Percentiles rank a stretch among this genome's conserved stretches.
These are phyloP conservation scores for Microcebus ravelobensis DNA, from an alignment of 2,113 vertebrate species.

Conservation along the genomic window DNA sequence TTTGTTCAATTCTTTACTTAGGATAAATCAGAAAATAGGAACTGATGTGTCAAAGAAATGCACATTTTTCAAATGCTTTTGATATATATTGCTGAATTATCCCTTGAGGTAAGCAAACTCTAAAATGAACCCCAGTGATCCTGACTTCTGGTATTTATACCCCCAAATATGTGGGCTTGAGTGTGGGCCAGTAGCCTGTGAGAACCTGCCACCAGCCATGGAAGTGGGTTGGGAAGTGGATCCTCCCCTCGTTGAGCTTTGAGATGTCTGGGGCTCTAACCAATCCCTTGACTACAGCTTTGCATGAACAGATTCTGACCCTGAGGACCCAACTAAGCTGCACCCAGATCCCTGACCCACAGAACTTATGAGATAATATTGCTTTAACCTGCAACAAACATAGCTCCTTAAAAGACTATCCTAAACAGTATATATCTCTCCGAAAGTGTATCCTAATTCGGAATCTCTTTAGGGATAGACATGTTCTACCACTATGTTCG, in stretches of 20 bases:
- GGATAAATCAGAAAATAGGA: conserved; percentile 10
- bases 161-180: neutral
- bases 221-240: neutral
- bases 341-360: neutral
- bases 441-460: neutral
- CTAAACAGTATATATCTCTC: neutral
- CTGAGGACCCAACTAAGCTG: neutral
- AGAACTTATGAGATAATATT: neutral
- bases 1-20: neutral
- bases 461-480: neutral
- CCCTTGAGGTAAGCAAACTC: neutral
- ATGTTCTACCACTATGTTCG: neutral
- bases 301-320: neutral
- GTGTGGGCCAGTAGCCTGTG: neutral
- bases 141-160: neutral
- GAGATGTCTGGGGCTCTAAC: neutral
- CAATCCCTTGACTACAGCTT: neutral
- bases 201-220: neutral
- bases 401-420: neutral
- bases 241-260: neutral
- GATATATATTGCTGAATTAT: neutral
- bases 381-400: neutral
- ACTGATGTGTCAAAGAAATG: neutral
- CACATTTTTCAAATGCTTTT: neutral
- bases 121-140: neutral